phyloP scores from a whole-genome alignment of 2,797 vertebrate species.

The Taenioides sp. region DNA sequence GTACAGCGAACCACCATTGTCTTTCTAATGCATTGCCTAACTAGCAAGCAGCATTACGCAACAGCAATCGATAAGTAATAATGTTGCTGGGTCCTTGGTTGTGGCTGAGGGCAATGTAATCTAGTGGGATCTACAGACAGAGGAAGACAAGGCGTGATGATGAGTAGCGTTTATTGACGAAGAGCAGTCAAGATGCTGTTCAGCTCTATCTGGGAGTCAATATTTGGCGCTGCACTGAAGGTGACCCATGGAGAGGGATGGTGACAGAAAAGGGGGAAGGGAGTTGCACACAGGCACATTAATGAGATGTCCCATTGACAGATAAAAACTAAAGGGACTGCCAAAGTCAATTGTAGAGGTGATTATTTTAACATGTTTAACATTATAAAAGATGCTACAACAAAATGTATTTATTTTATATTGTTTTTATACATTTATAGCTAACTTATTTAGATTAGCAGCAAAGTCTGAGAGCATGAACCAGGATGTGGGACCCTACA shows the following conservation, averaged over 20 bases:
- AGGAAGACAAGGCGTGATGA: slow-evolving; percentile 32
- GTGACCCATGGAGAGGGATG: slow-evolving; percentile 37
- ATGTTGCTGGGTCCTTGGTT: neutral
- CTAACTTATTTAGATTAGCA: too few relatives aligned
- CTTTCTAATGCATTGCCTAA: neutral
- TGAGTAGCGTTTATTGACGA: slow-evolving; percentile 41
- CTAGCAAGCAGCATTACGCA: slow-evolving; percentile 21
- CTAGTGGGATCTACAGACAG: slow-evolving; percentile 21
- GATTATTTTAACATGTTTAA: too few relatives aligned
- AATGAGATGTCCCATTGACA: slow-evolving; percentile 3
- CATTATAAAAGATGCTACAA: too few relatives aligned
- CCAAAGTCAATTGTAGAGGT: too few relatives aligned
- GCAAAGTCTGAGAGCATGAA: too few relatives aligned
- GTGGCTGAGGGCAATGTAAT: slow-evolving; percentile 17
- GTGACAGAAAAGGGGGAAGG: slow-evolving; percentile 2
- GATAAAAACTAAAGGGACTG: neutral
- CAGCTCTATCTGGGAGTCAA: slow-evolving; percentile 26
- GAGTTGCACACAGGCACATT: neutral
- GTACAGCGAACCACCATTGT: neutral
- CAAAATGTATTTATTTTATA: too few relatives aligned
- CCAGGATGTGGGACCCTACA: too few relatives aligned
- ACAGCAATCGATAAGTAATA: slow-evolving; percentile 58
- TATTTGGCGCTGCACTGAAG: slow-evolving; percentile 41
- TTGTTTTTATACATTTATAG: too few relatives aligned
- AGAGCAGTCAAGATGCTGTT: slow-evolving; percentile 37